Evolutionary conservation across 2,797 vertebrate species (phyloP).

Genomic region (Austrolebias charrua): DNA sequence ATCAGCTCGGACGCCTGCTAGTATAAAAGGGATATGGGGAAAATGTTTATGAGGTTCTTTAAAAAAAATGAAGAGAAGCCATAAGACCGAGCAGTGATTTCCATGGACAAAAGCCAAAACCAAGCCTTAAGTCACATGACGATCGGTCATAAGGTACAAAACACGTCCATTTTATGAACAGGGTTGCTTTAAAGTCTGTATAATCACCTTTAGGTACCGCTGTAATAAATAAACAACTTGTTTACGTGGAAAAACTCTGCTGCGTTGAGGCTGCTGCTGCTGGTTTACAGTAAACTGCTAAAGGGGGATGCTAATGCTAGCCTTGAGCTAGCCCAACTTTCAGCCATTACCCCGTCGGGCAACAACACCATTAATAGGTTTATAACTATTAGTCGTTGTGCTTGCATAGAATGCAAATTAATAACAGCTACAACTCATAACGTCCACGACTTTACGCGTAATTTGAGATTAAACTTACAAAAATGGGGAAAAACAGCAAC

Average conservation of each 20-base stretch:
- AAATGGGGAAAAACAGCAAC: slow-evolving; percentile 30
- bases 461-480: slow-evolving; percentile 24
- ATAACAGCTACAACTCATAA: neutral
- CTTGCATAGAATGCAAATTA: neutral
- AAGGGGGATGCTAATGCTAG: slow-evolving; percentile 34
- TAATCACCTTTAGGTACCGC: neutral
- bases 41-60: neutral
- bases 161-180: no score
- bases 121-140: neutral
- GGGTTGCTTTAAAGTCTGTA: neutral
- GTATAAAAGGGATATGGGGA: neutral
- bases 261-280: slow-evolving; percentile 16
- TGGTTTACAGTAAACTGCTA: slow-evolving; percentile 28
- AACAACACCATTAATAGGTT: no score
- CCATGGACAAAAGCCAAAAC: neutral
- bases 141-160: neutral
- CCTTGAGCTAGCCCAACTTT: neutral
- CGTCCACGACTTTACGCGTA: neutral
- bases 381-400: neutral
- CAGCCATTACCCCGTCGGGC: no score
- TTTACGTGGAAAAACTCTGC: neutral
- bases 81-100: neutral
- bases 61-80: neutral
- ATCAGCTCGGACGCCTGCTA: slow-evolving; percentile 4
- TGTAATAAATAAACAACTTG: neutral